Base-by-base conservation (phyloP, 1,140 invertebrate species). In the Forficula auricularia region DNA sequence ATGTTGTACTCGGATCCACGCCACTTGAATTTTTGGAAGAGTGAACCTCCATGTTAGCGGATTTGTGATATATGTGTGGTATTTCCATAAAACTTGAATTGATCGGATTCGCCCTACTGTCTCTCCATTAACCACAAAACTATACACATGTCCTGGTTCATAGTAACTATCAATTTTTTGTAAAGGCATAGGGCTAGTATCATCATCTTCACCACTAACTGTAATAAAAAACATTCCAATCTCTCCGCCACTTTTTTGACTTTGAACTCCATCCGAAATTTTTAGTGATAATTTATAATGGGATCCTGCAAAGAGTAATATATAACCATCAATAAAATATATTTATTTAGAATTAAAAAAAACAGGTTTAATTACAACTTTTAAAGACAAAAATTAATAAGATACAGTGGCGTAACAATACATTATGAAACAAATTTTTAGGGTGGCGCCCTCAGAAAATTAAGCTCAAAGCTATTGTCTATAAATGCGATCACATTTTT, bases 41-140 rank as follows among this genome's bases (percentile, higher is more conserved):
- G 75, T 67, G 7, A 86, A 58, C 42, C 83, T 65, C 83, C 82
- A 87, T 0, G 82, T 85, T 31, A 87, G 67, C 0, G 82, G 81
- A 59, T 86, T 87, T 44, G 86, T 70, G 7, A 83, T 53, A 40
- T 72, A 82, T 1, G 75, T 76, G 45, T 77, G 71, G 48, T 82
- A 82, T 49, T 75, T 71, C 81, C 81, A 87, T 48, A 77, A 70
- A 1, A 87, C 67, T 46, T 77, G 70, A 1, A 76, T 72, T 6
- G 72, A 61, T 54, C 60, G 58, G 1, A 82, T 69, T 35, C 70
- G 58, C 1, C 72, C 74, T 1, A 84, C 65, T 45, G 75, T 67
- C 16, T 68, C 65, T 1, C 77, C 73, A 0, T 77, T 64, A 14
- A 85, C 59, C 38, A 87, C 66, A 19, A 74, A 66, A 0, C 67